Evolutionary conservation across 2,797 vertebrate species (phyloP).

Genomic region (Eleutherodactylus coqui): DNA sequence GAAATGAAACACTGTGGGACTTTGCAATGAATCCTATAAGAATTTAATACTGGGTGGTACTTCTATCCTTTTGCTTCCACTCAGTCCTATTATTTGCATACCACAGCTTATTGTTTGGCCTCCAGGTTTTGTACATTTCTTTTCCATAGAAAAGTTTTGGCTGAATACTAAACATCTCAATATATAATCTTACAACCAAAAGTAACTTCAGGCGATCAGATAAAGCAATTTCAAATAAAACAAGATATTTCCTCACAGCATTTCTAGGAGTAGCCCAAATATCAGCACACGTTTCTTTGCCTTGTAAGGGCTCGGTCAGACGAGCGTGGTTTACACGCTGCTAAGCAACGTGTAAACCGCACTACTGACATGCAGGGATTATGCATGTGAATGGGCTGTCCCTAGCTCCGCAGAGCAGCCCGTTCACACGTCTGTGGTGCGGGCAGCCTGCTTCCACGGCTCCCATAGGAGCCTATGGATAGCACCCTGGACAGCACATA

Average conservation of each 20-base stretch:
- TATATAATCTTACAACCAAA: background rate
- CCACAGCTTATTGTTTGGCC: background rate
- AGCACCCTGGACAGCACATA: too few species aligned
- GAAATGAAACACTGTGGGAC: background rate
- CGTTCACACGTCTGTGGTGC: too few species aligned
- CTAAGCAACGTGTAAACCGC: too few species aligned
- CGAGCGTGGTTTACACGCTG: too few species aligned
- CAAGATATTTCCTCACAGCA: background rate
- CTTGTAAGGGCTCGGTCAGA: too few species aligned
- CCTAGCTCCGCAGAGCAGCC: too few species aligned
- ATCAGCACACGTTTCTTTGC: background rate
- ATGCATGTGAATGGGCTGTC: too few species aligned
- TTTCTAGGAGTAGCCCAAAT: background rate
- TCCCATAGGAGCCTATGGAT: too few species aligned
- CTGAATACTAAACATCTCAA: background rate
- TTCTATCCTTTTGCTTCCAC: background rate
- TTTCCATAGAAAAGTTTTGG: background rate
- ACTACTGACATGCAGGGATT: too few species aligned
- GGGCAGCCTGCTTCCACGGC: too few species aligned
- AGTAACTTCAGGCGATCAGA: background rate
- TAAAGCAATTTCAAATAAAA: background rate
- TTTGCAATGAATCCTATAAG: background rate
- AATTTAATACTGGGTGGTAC: background rate
- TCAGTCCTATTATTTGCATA: background rate
- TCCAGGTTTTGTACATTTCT: background rate